phyloP scores from a whole-genome alignment of 2,113 vertebrate genomes.

The Ctenodactylus gundi region DNA sequence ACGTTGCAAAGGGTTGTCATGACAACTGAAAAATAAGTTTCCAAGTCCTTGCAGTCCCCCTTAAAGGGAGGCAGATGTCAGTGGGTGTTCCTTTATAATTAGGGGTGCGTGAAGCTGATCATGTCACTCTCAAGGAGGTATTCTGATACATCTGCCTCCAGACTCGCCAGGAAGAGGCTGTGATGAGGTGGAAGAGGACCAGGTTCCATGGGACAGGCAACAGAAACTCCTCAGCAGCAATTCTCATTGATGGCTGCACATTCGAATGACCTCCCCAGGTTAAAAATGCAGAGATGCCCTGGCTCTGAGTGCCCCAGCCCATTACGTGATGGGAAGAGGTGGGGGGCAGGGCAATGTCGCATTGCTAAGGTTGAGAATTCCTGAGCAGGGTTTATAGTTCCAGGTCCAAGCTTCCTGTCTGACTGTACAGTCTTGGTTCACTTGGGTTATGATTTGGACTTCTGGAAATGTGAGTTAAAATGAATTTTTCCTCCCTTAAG shows the following conservation, averaged over 20 bases:
- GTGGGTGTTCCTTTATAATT: conserved; percentile 50
- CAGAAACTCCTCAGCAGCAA: too few species aligned
- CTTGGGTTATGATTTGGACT: too few species aligned
- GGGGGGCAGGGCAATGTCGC: too few species aligned
- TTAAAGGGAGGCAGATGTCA: conserved; percentile 46
- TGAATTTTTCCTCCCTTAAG: too few species aligned
- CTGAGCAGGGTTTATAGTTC: not conserved
- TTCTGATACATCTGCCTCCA: conserved; percentile 55
- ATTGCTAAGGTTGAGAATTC: not conserved
- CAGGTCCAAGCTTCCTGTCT: not conserved
- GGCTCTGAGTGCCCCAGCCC: not conserved
- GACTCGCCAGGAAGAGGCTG: not conserved
- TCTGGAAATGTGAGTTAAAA: too few species aligned
- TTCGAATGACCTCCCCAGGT: not conserved
- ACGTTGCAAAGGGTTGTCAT: conserved; percentile 76
- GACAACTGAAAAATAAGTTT: conserved; percentile 76
- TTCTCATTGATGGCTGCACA: not conserved
- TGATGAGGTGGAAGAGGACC: not conserved
- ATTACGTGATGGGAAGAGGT: not conserved
- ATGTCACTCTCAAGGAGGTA: conserved; percentile 67
- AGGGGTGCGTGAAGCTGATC: conserved; percentile 48
- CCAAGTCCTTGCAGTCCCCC: conserved; percentile 66
- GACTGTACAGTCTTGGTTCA: not conserved
- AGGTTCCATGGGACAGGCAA: not conserved
- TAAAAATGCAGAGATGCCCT: not conserved